phyloP scores from a whole-genome alignment of 1,140 invertebrate genomes.

The Eriocheir sinensis region DNA sequence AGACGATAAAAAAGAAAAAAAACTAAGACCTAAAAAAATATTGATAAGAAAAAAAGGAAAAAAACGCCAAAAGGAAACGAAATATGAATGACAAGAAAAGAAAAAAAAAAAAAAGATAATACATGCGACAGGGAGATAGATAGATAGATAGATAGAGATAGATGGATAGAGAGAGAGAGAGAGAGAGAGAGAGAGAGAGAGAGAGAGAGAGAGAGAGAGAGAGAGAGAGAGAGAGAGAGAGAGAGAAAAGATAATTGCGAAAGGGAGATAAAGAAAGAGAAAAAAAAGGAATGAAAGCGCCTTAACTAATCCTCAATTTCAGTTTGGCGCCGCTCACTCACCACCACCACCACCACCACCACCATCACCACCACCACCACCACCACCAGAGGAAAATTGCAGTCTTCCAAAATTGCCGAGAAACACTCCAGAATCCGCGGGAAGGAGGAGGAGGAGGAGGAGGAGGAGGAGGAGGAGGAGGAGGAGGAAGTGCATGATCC shows the following conservation, averaged over 20 bases:
- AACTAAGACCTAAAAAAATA: no score
- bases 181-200: background rate
- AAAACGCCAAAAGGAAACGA: no score
- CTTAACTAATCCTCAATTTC: background rate
- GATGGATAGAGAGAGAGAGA: background rate
- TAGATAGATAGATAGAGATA: background rate
- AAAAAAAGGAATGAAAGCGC: background rate
- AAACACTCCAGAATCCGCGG: background rate
- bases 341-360: background rate
- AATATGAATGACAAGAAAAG: no score
- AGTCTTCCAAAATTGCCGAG: background rate
- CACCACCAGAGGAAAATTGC: background rate
- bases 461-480: background rate
- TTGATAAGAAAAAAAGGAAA: no score
- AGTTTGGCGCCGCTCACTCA: background rate
- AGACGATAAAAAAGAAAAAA: no score
- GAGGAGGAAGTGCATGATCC: background rate
- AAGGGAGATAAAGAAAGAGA: background rate
- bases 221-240: slow-evolving; percentile 33
- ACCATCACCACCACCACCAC: background rate
- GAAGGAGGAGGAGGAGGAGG: background rate
- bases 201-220: slow-evolving; percentile 35
- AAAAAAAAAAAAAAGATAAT: no score
- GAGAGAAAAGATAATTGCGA: background rate
- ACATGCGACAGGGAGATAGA: no score